phyloP scores from a whole-genome alignment of 2,113 vertebrate genomes.

The Piprites chloris region DNA sequence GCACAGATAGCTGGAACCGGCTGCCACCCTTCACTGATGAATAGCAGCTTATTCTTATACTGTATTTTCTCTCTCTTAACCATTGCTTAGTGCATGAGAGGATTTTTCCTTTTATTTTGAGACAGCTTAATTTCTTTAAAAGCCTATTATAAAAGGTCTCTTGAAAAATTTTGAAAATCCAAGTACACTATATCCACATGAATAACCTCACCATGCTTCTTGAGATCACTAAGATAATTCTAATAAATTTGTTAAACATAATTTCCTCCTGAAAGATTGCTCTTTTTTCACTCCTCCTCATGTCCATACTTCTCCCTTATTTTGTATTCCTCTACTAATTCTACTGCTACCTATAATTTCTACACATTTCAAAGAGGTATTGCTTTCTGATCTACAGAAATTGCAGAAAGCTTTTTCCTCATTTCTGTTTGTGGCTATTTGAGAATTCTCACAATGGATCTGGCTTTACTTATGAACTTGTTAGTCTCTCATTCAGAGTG shows the following conservation, averaged over 20 bases:
- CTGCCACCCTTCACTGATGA: neutral
- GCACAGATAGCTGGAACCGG: neutral
- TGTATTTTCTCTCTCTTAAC: neutral
- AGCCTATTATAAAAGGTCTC: slow-evolving; percentile 1
- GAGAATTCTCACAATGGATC: neutral
- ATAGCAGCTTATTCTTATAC: neutral
- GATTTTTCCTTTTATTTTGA: slow-evolving; percentile 32
- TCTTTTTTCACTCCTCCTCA: neutral
- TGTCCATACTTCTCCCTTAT: neutral
- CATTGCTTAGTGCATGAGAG: neutral
- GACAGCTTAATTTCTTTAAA: slow-evolving; percentile 37
- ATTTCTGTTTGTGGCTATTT: neutral
- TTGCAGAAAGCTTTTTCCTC: neutral
- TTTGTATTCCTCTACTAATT: neutral
- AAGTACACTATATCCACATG: neutral
- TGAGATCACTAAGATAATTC: slow-evolving; percentile 4
- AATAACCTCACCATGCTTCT: neutral
- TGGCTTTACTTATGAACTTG: neutral
- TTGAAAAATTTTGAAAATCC: slow-evolving; percentile 40
- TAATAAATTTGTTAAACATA: neutral
- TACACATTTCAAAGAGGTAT: neutral
- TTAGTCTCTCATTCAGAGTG: neutral
- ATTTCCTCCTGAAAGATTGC: neutral
- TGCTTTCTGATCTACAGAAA: neutral
- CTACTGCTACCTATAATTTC: neutral